Percentiles rank a stretch among this genome's conserved stretches.
Evolutionary conservation across 1,140 invertebrate species (phyloP).

Genomic region (Melitaea cinxia): DNA sequence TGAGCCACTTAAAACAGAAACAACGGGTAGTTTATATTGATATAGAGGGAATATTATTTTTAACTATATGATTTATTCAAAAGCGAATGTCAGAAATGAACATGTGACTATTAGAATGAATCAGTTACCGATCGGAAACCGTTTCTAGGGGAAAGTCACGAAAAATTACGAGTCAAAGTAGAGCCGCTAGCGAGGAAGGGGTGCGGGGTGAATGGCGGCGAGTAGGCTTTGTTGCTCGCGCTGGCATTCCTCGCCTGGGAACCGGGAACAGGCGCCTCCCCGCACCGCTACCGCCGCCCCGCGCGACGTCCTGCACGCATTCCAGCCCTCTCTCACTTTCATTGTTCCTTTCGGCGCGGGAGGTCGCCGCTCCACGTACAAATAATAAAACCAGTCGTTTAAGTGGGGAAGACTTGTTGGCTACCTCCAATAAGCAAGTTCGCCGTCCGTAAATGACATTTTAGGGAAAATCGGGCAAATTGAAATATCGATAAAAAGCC

Average conservation of each 20-base stretch:
- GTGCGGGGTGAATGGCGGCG: constrained; percentile 69
- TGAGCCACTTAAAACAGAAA: constrained; percentile 15
- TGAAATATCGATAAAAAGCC: constrained; percentile 48
- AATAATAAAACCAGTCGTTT: constrained; percentile 74
- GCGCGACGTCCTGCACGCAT: constrained; percentile 49
- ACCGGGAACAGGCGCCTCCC: constrained; percentile 59
- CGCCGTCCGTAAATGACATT: constrained; percentile 66
- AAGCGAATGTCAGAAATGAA: constrained; percentile 7
- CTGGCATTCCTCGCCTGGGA: constrained; percentile 79
- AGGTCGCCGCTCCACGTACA: constrained; percentile 70
- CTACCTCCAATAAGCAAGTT: constrained; percentile 70
- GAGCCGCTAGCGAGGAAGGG: constrained; percentile 53
- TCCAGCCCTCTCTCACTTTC: constrained; percentile 79
- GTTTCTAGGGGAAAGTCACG: constrained; percentile 65
- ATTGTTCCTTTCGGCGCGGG: constrained; percentile 76
- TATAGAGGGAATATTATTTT: background rate
- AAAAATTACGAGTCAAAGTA: constrained; percentile 66
- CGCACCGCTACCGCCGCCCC: constrained; percentile 34
- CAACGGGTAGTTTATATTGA: constrained; percentile 5
- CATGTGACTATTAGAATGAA: constrained; percentile 51
- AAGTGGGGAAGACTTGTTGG: constrained; percentile 61
- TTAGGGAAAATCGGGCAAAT: constrained; percentile 56
- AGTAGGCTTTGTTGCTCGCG: constrained; percentile 76
- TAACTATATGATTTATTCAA: constrained; percentile 5
- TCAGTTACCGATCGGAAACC: constrained; percentile 55